Conservation (phyloP, 2,797 vertebrate species). For the Leontopithecus rosalia region DNA sequence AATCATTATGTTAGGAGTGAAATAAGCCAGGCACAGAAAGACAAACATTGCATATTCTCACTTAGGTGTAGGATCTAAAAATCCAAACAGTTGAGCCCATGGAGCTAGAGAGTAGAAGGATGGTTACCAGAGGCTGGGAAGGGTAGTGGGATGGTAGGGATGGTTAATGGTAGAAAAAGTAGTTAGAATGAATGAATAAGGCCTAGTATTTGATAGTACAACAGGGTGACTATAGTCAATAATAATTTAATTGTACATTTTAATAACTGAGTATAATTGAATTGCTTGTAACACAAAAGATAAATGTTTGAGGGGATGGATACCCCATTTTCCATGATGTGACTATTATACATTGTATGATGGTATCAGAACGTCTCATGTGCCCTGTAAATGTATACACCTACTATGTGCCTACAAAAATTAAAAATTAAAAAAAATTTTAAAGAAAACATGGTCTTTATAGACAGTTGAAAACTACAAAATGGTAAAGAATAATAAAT, state of each 20-base stretch:
- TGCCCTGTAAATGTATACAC: background rate
- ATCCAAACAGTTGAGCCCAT: background rate
- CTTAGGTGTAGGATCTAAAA: background rate
- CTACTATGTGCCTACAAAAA: background rate
- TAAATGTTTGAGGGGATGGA: background rate
- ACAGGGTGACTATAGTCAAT: background rate
- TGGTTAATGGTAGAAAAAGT: background rate
- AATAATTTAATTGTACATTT: background rate
- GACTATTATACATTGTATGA: background rate
- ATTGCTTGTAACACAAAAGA: background rate
- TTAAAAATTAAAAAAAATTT: background rate
- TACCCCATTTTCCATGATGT: background rate
- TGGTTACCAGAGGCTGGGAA: background rate
- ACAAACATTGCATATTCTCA: background rate
- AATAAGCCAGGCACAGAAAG: background rate
- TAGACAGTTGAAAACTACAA: conserved; percentile 30
- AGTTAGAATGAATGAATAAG: background rate
- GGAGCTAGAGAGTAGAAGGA: background rate
- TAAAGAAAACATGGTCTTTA: background rate
- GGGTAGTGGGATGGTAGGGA: background rate
- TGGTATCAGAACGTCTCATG: background rate
- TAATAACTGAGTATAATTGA: background rate
- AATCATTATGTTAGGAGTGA: background rate
- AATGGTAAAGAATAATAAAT: conserved; percentile 39
- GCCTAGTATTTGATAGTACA: background rate